These are phyloP conservation scores for Mythimna loreyi DNA, from an alignment of 2,888 invertebrate species.

Conservation along the genomic window DNA sequence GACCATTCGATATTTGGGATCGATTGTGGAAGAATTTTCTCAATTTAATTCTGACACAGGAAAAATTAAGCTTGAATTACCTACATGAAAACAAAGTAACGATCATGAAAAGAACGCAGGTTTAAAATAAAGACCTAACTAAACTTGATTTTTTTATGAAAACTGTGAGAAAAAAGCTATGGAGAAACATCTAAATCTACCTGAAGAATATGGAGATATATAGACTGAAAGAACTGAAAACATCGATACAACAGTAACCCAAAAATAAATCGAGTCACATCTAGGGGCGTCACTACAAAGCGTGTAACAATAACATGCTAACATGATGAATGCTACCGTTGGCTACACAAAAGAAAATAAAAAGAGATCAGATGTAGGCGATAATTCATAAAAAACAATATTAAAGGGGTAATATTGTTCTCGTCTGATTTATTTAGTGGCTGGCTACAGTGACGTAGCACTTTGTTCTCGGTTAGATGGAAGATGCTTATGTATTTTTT, in stretches of 20 bases:
- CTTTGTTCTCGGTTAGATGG: conserved; percentile 64
- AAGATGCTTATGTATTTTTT: conserved; percentile 53
- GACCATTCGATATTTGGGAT: conserved; percentile 19
- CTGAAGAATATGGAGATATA: not conserved
- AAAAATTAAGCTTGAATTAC: not conserved
- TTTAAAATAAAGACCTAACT: not conserved
- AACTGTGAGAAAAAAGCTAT: not conserved
- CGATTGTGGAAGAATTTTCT: not conserved
- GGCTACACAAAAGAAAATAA: conserved; percentile 79
- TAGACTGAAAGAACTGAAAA: conserved; percentile 16
- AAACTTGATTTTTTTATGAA: not conserved
- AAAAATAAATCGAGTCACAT: conserved; percentile 49
- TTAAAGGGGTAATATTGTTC: conserved; percentile 83
- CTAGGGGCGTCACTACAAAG: conserved; percentile 73
- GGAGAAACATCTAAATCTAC: not conserved
- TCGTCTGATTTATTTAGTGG: conserved; percentile 76
- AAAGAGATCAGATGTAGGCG: conserved; percentile 81
- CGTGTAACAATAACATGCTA: conserved; percentile 79
- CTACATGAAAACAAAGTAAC: not conserved
- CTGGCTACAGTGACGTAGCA: conserved; percentile 55
- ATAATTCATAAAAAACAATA: conserved; percentile 88
- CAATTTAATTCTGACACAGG: not conserved
- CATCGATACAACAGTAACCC: conserved; percentile 40
- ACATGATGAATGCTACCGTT: conserved; percentile 85
- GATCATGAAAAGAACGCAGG: not conserved